Base-by-base conservation (phyloP, 2,888 invertebrate genomes). In the Orthonevra nobilis region DNA sequence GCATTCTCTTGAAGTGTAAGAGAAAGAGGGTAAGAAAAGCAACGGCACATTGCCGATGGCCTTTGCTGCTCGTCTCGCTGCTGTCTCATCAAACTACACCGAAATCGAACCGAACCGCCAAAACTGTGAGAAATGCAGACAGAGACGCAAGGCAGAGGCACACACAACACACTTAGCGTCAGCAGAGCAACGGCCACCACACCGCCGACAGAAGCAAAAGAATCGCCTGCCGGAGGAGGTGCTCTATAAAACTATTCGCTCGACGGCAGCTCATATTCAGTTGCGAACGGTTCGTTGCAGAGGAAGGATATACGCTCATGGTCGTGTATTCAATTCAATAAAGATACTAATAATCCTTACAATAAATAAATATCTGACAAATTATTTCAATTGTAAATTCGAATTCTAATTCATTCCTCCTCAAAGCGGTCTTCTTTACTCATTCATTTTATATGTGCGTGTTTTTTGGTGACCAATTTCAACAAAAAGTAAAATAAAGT, bases 171-270 rank as follows among this genome's bases (percentile, higher is more conserved):
- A 64, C 48, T 34, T 46, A 46, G 15, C 14, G 28, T 38, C 63
- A 66, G 40, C 54, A 77, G 68, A 58, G 42, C 44, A 54, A 52
- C 58, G n/a, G 15, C 30, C 17, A 30, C 6, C 54, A 36, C n/a
- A 50, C 60, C 70, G 54, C 75, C 72, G 82, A 82, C 82, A 83
- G 81, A 52, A 30, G 15, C 48, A 42, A 61, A 69, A 81, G 81
- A 68, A 79, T 83, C 82, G 83, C 79, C 74, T 72, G 83, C 83
- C 83, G 81, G 82, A 84, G 86, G 84, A 84, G 86, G 85, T 84
- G 86, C 86, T 86, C 85, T 87, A 87, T 87, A 87, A 87, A 87
- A 87, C 85, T 86, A 85, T 85, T 85, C 84, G 85, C 70, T 84
- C 84, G 85, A 85, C 83, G 85, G 86, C 86, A 86, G 85, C 85